Evolutionary conservation across 2,888 invertebrate genomes (phyloP), one percentile per base, ranked within the genome.

Genomic region (Orthosia incerta): DNA sequence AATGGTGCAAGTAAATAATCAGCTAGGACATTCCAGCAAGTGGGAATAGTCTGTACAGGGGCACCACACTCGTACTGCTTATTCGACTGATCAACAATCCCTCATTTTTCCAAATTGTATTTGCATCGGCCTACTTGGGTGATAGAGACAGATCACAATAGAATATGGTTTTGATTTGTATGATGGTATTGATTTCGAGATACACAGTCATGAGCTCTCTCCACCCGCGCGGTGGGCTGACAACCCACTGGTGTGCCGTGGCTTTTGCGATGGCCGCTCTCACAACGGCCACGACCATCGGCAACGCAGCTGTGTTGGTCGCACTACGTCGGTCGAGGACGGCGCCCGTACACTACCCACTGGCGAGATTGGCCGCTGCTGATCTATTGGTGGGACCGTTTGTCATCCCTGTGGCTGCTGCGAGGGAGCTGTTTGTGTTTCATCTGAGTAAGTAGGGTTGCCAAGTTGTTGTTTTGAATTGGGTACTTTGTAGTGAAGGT

Each of bases 351-450:
- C 97, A 97, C 88, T 97, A 97, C 86, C 97, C 98, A 74, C 97
- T 98, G n/a, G 97, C 97, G 3, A 97, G 97, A 81, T 90, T 98
- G 76, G 97, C 97, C 0, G 94, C 97, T 0, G 97, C 97, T 3
- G 97, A 98, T 86, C 91, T 98, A 46, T 91, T 97, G 66, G 94
- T 97, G 2, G 97, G 96, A 0, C 53, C 93, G 0, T 94, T 96
- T 5, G 97, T 97, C 20, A 89, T 97, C 59, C 97, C 97, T 0
- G 91, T 97, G 3, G 97, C 97, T 0, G 97, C 97, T 3, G 94
- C 94, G 1, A 92, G 97, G 71, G 97, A 97, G 84, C 92, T 97
- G n/a, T 96, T 96, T 67, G 93, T 95, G n/a, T 94, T 95, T 85
- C 92, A 93, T 46, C 39, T 39, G 39, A 9, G 39, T 39, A 39